A percentile compares a stretch with the other conserved stretches of the same genome.
Evolutionary conservation across 2,113 vertebrate genomes (phyloP).

Genomic region (Bettongia penicillata): DNA sequence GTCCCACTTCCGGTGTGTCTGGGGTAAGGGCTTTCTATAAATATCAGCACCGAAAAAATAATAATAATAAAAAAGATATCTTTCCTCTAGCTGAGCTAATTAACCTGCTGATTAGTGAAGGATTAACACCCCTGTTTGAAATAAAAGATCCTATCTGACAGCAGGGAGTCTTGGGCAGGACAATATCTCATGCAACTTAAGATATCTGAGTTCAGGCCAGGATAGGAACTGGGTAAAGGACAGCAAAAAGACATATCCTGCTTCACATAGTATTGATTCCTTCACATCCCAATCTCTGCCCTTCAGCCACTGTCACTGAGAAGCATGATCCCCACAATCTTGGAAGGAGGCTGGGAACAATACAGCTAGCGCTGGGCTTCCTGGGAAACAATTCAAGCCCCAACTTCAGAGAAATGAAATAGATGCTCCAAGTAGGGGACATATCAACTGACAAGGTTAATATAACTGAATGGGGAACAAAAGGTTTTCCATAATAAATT

Average conservation of each 20-base stretch:
- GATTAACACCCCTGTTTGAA: conserved; percentile 77
- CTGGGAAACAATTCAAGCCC: conserved; percentile 44
- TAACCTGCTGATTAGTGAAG: conserved; percentile 75
- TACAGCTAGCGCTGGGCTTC: background rate
- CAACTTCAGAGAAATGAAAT: conserved; percentile 3
- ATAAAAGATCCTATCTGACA: conserved; percentile 74
- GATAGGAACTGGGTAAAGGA: conserved; percentile 30
- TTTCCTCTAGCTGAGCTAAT: conserved; percentile 80
- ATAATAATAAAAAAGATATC: conserved; percentile 23
- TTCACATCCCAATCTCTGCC: background rate
- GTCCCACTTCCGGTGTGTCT: conserved; percentile 47
- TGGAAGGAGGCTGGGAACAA: background rate
- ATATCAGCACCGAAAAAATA: conserved; percentile 68
- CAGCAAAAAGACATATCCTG: conserved; percentile 42
- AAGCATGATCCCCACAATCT: background rate
- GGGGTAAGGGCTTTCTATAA: conserved; percentile 63
- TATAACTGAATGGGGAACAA: background rate
- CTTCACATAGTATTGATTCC: background rate
- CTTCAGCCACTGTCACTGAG: background rate
- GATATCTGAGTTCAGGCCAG: conserved; percentile 35
- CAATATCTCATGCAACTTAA: background rate
- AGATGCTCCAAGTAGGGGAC: conserved; percentile 42
- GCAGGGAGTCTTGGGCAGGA: conserved; percentile 42
- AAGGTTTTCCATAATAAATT: background rate
- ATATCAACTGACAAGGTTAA: conserved; percentile 30